Conservation (phyloP, 2,888 invertebrate species). For the Atherix ibis region DNA sequence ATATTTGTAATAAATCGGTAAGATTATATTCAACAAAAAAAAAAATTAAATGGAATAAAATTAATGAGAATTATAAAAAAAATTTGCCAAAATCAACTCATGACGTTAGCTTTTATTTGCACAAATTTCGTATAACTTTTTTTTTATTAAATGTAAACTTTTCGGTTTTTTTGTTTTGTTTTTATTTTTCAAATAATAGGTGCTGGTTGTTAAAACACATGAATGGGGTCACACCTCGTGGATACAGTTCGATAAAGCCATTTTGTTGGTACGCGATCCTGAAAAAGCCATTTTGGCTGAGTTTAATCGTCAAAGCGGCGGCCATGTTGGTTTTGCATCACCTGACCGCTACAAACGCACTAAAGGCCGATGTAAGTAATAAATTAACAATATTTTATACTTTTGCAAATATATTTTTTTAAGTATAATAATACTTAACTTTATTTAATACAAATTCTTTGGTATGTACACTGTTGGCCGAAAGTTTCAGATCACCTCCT, state of each 20-base stretch:
- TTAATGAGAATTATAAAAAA: too few species aligned
- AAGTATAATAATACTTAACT: too few species aligned
- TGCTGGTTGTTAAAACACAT: slow-evolving; percentile 64
- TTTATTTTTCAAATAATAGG: slow-evolving; percentile 6
- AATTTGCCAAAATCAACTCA: too few species aligned
- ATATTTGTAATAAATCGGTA: slow-evolving; percentile 53
- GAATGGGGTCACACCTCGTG: slow-evolving; percentile 48
- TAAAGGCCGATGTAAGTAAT: slow-evolving; percentile 42
- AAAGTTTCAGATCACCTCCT: too few species aligned
- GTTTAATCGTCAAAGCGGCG: slow-evolving; percentile 64
- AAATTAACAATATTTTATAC: not conserved
- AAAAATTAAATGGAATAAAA: too few species aligned
- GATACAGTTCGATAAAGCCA: slow-evolving; percentile 45
- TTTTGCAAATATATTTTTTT: not conserved
- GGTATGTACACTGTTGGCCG: too few species aligned
- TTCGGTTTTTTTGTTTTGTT: not conserved
- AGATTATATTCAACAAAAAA: too few species aligned
- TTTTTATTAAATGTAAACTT: too few species aligned
- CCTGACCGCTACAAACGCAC: slow-evolving; percentile 45
- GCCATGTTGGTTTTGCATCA: slow-evolving; percentile 64
- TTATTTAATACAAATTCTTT: too few species aligned
- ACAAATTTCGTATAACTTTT: too few species aligned
- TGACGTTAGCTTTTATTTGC: too few species aligned
- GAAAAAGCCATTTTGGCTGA: slow-evolving; percentile 53
- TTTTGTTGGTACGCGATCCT: slow-evolving; percentile 55